Conservation (phyloP, 2,797 vertebrate genomes). For the Molossus molossus region DNA sequence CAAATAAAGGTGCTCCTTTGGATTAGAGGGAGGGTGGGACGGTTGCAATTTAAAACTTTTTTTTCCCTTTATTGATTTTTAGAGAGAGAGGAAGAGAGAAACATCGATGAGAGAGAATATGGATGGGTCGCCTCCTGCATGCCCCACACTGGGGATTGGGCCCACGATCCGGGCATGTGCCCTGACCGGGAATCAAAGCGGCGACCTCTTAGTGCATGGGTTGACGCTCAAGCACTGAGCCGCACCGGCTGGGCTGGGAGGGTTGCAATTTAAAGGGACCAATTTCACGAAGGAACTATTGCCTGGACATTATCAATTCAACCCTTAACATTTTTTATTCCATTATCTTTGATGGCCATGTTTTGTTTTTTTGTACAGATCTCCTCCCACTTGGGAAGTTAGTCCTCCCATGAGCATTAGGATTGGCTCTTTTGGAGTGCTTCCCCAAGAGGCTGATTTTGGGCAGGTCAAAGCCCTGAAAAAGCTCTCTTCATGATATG, state of each 20-base stretch:
- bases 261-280: conserved; percentile 15
- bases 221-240: too few relatives aligned
- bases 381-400: neutral
- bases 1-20: accelerated
- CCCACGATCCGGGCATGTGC: too few relatives aligned
- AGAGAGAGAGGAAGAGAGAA: too few relatives aligned
- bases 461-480: neutral
- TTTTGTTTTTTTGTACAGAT: neutral
- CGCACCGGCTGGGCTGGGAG: neutral
- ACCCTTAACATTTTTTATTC: neutral
- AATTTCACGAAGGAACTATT: neutral
- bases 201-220: too few relatives aligned
- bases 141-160: too few relatives aligned
- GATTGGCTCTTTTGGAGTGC: neutral
- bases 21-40: neutral
- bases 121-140: too few relatives aligned
- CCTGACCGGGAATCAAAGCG: too few relatives aligned
- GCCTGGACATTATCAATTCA: neutral
- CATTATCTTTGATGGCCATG: neutral
- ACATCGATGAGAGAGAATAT: too few relatives aligned
- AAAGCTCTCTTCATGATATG: neutral
- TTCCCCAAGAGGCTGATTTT: conserved; percentile 47
- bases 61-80: too few relatives aligned
- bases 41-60: neutral
- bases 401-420: neutral